Conservation (phyloP, 2,888 invertebrate species). For the Biston betularia region DNA sequence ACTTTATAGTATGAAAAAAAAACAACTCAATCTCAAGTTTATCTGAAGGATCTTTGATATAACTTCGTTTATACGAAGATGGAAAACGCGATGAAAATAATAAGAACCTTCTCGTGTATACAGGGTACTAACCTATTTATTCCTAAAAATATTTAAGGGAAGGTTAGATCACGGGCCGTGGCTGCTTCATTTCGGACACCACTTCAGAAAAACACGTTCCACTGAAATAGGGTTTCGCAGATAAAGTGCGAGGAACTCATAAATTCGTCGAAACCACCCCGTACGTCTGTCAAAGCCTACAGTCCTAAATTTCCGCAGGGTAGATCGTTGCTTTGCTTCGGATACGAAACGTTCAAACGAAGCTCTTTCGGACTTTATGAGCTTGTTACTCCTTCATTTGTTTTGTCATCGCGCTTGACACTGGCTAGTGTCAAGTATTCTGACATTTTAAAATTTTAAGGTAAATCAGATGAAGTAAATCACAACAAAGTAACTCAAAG, state of each 20-base stretch:
- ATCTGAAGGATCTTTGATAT: constrained; percentile 38
- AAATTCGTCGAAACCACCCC: constrained; percentile 46
- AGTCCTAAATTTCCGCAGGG: constrained; percentile 46
- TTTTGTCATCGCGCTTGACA: too few species aligned
- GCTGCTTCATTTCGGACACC: constrained; percentile 36
- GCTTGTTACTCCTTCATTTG: neutral
- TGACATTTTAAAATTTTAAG: too few species aligned
- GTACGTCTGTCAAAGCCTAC: constrained; percentile 48
- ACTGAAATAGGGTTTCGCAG: constrained; percentile 43
- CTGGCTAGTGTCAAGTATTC: too few species aligned
- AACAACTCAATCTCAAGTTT: constrained; percentile 35
- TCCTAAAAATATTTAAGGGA: constrained; percentile 35
- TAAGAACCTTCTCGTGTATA: constrained; percentile 35
- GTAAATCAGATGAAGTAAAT: too few species aligned
- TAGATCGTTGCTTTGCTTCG: constrained; percentile 31
- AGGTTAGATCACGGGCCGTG: constrained; percentile 36
- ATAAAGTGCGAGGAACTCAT: constrained; percentile 47
- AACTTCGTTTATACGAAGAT: constrained; percentile 37
- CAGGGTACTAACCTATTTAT: constrained; percentile 36
- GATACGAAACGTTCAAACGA: constrained; percentile 29
- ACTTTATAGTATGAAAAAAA: constrained; percentile 20
- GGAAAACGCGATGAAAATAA: constrained; percentile 40
- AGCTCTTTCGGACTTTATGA: constrained; percentile 18
- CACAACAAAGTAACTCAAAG: too few species aligned
- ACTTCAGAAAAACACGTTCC: constrained; percentile 45